A percentile compares a stretch with the other conserved stretches of the same genome.
These are phyloP conservation scores for Myotis vivesi DNA, from an alignment of 2,797 vertebrate genomes.

Conservation along the genomic window DNA sequence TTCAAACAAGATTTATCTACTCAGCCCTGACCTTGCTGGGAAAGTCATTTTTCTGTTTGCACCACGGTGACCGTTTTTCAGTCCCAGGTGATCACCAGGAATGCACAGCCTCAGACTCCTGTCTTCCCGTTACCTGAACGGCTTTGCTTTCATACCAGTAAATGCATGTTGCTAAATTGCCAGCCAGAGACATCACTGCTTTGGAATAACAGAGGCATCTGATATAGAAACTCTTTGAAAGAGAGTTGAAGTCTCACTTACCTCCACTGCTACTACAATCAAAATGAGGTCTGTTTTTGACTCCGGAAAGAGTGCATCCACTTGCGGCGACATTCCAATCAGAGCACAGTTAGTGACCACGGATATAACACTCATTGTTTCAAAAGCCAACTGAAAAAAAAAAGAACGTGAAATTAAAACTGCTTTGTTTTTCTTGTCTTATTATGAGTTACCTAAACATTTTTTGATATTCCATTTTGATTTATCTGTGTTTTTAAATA, in stretches of 20 bases:
- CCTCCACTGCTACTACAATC: conserved; percentile 93
- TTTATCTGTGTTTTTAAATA: background rate
- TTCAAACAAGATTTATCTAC: background rate
- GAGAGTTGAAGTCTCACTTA: conserved; percentile 77
- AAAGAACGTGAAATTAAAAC: background rate
- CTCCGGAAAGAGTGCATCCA: conserved; percentile 90
- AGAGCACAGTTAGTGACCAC: conserved; percentile 97
- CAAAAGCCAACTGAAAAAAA: conserved; percentile 93
- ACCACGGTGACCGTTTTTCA: background rate
- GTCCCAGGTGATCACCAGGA: background rate
- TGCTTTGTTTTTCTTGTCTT: background rate
- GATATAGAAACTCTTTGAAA: background rate
- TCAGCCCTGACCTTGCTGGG: background rate
- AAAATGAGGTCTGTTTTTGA: conserved; percentile 92
- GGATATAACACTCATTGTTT: conserved; percentile 96
- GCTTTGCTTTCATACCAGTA: background rate
- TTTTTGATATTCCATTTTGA: background rate
- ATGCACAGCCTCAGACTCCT: rapidly evolving
- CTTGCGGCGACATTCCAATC: conserved; percentile 96
- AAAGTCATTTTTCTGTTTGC: background rate
- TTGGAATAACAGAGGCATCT: background rate
- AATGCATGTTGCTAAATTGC: rapidly evolving
- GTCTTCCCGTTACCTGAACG: background rate
- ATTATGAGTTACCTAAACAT: background rate
- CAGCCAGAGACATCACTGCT: background rate